Conservation (phyloP, 2,113 vertebrate genomes). For the Zosterops pallidus region DNA sequence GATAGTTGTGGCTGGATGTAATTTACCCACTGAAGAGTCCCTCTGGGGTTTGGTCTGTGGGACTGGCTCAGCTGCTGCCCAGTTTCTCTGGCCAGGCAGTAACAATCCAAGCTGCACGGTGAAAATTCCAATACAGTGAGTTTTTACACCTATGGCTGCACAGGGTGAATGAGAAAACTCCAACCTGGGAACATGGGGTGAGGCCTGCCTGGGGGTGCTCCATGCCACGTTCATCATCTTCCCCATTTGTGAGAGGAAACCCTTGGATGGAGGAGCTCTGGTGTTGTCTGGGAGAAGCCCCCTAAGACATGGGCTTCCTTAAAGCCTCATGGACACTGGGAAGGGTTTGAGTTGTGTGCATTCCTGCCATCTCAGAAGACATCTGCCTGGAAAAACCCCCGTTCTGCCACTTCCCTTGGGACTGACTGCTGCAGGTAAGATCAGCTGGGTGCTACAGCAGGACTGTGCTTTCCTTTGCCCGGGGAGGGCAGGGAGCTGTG, state of each 20-base stretch:
- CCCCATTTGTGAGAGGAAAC: neutral
- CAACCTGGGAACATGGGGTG: neutral
- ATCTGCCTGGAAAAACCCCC: neutral
- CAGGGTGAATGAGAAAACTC: neutral
- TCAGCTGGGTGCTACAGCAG: neutral
- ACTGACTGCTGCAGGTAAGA: neutral
- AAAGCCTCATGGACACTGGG: fast-evolving
- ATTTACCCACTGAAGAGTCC: neutral
- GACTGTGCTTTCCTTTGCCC: neutral
- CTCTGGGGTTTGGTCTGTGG: neutral
- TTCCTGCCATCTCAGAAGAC: neutral
- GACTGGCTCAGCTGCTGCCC: neutral
- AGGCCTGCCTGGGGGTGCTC: neutral
- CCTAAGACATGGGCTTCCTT: neutral
- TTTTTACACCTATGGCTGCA: neutral
- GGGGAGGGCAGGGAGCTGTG: neutral
- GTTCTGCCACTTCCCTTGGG: neutral
- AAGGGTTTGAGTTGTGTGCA: neutral
- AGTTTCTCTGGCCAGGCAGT: neutral
- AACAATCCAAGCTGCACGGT: slow-evolving; percentile 8
- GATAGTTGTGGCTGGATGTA: neutral
- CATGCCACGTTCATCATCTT: neutral
- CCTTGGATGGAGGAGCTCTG: neutral
- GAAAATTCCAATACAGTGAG: neutral
- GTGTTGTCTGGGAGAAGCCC: neutral